Percentiles rank a stretch among this genome's conserved stretches.
Evolutionary conservation across 2,888 invertebrate species (phyloP).

Genomic region (Arge pagana): DNA sequence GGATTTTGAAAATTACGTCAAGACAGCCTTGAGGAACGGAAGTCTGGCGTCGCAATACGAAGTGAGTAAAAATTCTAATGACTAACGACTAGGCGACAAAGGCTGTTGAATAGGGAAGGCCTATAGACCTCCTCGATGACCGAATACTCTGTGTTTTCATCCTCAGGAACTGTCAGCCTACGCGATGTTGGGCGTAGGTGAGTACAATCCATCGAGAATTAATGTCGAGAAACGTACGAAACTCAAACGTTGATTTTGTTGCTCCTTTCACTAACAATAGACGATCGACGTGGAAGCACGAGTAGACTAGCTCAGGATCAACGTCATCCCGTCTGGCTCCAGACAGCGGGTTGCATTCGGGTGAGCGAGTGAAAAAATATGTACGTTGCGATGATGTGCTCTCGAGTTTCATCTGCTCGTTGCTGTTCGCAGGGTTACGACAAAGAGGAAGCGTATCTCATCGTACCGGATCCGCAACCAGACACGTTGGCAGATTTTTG

Average conservation of each 20-base stretch:
- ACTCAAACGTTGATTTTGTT: too few species aligned
- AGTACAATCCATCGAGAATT: too few species aligned
- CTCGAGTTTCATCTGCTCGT: neutral
- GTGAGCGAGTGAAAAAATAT: conserved; percentile 40
- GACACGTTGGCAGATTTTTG: conserved; percentile 57
- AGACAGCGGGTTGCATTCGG: too few species aligned
- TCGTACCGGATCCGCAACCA: conserved; percentile 54
- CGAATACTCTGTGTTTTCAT: conserved; percentile 8
- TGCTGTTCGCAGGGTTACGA: conserved; percentile 40
- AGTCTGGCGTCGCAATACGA: conserved; percentile 49
- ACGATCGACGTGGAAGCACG: too few species aligned
- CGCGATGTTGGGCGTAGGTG: too few species aligned
- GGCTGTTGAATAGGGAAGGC: neutral
- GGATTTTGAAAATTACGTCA: conserved; percentile 56
- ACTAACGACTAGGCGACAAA: neutral
- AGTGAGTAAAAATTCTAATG: conserved; percentile 36
- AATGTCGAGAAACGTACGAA: conserved; percentile 61
- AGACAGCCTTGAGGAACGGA: conserved; percentile 45
- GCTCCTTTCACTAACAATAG: too few species aligned
- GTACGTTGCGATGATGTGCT: neutral
- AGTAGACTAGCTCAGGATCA: too few species aligned
- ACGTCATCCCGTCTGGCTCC: too few species aligned
- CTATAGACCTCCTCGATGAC: neutral
- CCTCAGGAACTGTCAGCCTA: neutral
- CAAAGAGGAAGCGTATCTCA: conserved; percentile 46